A percentile compares a stretch with the other conserved stretches of the same genome.
These are phyloP conservation scores for Dasypolia templi DNA, from an alignment of 2,888 invertebrate species.

Conservation along the genomic window DNA sequence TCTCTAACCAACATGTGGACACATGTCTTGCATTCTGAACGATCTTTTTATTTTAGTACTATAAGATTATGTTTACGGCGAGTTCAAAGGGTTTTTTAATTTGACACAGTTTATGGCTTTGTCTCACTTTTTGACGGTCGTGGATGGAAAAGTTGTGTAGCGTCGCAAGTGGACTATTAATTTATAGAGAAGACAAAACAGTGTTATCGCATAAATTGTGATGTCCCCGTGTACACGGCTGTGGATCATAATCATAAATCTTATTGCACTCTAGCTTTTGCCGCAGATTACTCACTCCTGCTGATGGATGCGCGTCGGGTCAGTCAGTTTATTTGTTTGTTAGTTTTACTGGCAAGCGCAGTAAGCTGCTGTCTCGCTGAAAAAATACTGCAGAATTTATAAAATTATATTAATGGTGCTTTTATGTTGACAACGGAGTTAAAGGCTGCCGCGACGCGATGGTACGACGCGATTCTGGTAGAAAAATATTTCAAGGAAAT, in stretches of 20 bases:
- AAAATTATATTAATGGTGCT: not conserved
- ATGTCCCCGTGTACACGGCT: conserved; percentile 55
- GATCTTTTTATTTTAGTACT: conserved; percentile 84
- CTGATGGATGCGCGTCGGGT: conserved; percentile 41
- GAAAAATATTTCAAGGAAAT: too few relatives aligned
- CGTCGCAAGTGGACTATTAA: conserved; percentile 68
- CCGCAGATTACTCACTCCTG: conserved; percentile 53
- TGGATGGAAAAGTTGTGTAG: conserved; percentile 74
- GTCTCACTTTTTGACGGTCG: conserved; percentile 79
- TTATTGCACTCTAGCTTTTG: conserved; percentile 53
- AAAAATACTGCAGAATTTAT: not conserved
- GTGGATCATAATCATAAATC: conserved; percentile 62
- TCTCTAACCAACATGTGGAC: conserved; percentile 80
- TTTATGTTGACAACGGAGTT: not conserved
- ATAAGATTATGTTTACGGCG: conserved; percentile 84
- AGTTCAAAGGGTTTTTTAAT: conserved; percentile 88
- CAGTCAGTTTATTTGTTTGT: conserved; percentile 43
- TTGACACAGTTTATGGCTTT: conserved; percentile 87
- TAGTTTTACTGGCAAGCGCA: conserved; percentile 12
- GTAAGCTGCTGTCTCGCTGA: conserved; percentile 3
- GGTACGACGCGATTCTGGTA: too few relatives aligned
- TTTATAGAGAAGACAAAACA: conserved; percentile 65
- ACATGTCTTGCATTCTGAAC: conserved; percentile 86
- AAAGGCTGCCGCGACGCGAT: too few relatives aligned
- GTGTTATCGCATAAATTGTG: conserved; percentile 65